Base-by-base conservation (phyloP, 2,113 vertebrate species). In the Misgurnus mizolepis region DNA sequence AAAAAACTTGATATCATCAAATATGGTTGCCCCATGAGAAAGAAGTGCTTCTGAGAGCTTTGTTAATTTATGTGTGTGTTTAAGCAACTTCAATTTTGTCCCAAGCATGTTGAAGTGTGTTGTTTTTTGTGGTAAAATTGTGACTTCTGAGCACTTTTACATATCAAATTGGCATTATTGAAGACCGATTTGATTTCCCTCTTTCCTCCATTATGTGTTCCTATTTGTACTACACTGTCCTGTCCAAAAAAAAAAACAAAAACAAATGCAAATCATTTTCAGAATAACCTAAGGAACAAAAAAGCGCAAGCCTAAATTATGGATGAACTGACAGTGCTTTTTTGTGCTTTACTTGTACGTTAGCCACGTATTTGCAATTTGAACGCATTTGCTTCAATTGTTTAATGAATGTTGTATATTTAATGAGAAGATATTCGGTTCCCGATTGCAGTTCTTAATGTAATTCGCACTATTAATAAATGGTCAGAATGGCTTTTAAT, bases 361-460 rank as follows among this genome's bases (percentile, higher is more conserved):
- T 71, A 15, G 49, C 14, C 34, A n/a, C 0, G 34, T 55, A n/a
- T 71, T 72, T 72, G 17, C 14, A 71, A 50, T 72, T 8, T 39
- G 15, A 72, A 50, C 7, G 34, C 9, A 41, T 58, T 73, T 22
- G 53, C 61, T 78, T 47, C 2, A 56, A 69, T 68, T 81, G n/a
- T 74, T 80, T 68, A 80, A 67, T 55, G 74, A 69, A 82, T 62
- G 56, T 40, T 76, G n/a, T 53, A 60, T 76, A 76, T 78, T 80
- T 82, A 83, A 89, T 87, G 86, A 86, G 81, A 72, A 84, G 60
- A 74, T 82, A 47, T 22, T 72, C 55, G 76, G 85, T 84, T 76
- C 70, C 84, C 71, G 78, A 87, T 85, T 89, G 84, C 80, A 83
- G 88, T 87, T 87, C 79, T 79, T 82, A 55, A 80, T 74, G 81